Evolutionary conservation across 2,113 vertebrate species (phyloP).

Genomic region (Artemisiospiza belli): DNA sequence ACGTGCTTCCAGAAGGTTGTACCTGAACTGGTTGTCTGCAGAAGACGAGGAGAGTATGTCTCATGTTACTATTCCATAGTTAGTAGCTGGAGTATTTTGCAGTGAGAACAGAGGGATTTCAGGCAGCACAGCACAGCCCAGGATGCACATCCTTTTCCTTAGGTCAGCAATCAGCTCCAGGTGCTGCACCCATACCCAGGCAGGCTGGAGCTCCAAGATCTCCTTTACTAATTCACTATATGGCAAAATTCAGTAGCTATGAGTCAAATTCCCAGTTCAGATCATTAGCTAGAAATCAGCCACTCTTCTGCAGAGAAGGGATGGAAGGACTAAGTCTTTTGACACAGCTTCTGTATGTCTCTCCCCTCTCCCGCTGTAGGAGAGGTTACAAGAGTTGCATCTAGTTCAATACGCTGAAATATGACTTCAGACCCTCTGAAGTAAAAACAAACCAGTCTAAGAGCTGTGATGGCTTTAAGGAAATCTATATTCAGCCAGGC

Average conservation of each 20-base stretch:
- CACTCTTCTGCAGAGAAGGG: neutral
- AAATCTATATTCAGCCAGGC: neutral
- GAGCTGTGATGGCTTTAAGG: neutral
- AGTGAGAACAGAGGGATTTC: neutral
- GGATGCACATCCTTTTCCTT: neutral
- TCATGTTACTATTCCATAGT: neutral
- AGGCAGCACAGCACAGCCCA: neutral
- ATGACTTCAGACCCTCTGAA: neutral
- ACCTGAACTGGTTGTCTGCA: neutral
- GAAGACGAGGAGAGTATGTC: rapidly evolving
- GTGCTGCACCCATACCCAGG: neutral
- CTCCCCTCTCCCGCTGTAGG: neutral
- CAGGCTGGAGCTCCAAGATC: neutral
- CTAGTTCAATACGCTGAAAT: neutral
- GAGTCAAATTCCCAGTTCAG: neutral
- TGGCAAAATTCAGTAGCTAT: neutral
- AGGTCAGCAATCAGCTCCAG: neutral
- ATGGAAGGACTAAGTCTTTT: neutral
- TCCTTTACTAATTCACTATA: neutral
- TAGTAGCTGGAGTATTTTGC: neutral
- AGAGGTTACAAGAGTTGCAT: neutral
- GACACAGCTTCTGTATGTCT: neutral
- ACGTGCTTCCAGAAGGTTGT: neutral
- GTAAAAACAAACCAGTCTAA: neutral
- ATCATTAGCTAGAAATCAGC: neutral